Evolutionary conservation across 2,888 invertebrate species (phyloP), one percentile per base, ranked within the genome.

Genomic region (Cartodere bifasciata): DNA sequence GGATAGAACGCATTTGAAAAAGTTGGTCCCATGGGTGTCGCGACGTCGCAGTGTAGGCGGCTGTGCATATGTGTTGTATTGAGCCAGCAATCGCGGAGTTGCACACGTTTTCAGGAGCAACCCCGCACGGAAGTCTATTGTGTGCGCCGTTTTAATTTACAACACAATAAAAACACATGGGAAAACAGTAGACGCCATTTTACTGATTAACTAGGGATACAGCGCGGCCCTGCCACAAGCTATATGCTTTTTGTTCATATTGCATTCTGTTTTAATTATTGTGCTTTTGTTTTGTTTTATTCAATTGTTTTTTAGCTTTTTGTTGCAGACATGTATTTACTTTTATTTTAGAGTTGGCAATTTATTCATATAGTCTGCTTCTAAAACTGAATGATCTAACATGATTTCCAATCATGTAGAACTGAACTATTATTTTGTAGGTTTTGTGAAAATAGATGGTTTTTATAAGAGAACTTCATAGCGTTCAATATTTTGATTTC

Each of bases 131-230:
- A 54, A 53, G 47, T 48, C 50, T 52, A 56, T 60, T 60, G 60
- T 60, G 43, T 41, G 34, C 50, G 51, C 54, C 56, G 56, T 60
- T 61, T 61, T 60, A 60, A 60, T 61, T 60, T 61, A 56, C 58
- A 58, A 57, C 55, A 61, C 59, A 61, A 61, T 61, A 60, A 61
- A 61, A 61, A 61, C 61, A 61, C 61, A 60, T 60, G 61, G 61
- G 61, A 61, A 58, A 61, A 61, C 60, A 60, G 60, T 60, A 58
- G 61, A 59, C 60, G 61, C 60, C 61, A 60, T 60, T 61, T 61
- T 55, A 61, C 55, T 61, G 61, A 61, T 61, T 61, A 61, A 60
- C 61, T 58, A 53, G 59, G 59, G 60, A 59, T 57, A 55, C 56
- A 52, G 54, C 52, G 54, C 47, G 54, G 52, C 52, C 49, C 49